Percentiles rank a stretch among this genome's conserved stretches.
Evolutionary conservation across 2,888 invertebrate species (phyloP).

Genomic region (Timandra comae): DNA sequence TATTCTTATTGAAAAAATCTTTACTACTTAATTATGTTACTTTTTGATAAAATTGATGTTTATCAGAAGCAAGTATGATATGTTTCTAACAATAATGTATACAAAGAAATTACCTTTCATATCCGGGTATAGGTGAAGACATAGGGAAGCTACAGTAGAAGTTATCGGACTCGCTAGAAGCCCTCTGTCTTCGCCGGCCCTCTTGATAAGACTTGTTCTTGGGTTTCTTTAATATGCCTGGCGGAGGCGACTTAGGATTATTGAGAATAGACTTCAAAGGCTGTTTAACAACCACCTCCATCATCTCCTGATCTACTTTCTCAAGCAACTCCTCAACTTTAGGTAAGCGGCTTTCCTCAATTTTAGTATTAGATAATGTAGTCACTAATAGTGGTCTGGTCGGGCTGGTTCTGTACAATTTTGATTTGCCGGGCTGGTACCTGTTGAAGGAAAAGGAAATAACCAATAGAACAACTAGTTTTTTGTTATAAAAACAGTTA

Average conservation of each 20-base stretch:
- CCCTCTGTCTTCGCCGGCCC: conserved; percentile 63
- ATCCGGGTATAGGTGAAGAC: conserved; percentile 48
- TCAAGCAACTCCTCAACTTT: conserved; percentile 69
- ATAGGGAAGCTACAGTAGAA: conserved; percentile 46
- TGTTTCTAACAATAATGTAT: too few species aligned
- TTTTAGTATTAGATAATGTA: conserved; percentile 57
- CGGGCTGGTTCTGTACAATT: conserved; percentile 53
- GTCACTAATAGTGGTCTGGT: conserved; percentile 55
- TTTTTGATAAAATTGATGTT: too few species aligned
- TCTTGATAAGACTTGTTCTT: conserved; percentile 46
- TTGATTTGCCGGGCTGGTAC: conserved; percentile 55
- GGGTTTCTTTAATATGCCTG: conserved; percentile 64
- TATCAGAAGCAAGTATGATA: too few species aligned
- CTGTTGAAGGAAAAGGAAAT: conserved; percentile 26
- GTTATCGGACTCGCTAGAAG: conserved; percentile 71
- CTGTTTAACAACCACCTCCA: conserved; percentile 55
- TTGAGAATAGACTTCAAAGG: conserved; percentile 71
- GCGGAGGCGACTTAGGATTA: conserved; percentile 59
- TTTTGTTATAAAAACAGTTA: neutral
- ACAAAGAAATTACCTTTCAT: conserved; percentile 49
- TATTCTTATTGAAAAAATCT: too few species aligned
- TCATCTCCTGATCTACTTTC: conserved; percentile 63
- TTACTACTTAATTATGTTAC: too few species aligned
- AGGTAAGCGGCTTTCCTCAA: conserved; percentile 57
- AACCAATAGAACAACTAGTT: neutral